These are phyloP conservation scores for Drosophila pandora DNA, from an alignment of 1,140 invertebrate genomes.

Conservation along the genomic window DNA sequence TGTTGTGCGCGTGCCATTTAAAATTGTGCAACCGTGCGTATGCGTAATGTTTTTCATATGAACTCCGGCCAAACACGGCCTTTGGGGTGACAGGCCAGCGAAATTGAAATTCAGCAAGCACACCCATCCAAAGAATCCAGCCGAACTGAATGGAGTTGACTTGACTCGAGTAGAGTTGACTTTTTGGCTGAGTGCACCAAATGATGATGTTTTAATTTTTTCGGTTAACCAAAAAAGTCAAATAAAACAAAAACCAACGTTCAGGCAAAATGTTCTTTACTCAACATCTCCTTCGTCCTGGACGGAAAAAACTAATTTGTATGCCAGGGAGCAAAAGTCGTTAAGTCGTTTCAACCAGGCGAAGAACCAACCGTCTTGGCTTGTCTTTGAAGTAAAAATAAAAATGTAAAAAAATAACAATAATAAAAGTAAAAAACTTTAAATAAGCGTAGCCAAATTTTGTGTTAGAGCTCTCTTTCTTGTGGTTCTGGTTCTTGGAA, in stretches of 20 bases:
- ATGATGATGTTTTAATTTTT: constrained; percentile 82
- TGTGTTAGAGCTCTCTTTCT: constrained; percentile 10
- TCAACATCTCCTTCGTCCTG: constrained; percentile 46
- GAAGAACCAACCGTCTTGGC: constrained; percentile 29
- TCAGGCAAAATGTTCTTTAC: constrained; percentile 58
- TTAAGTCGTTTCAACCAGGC: constrained; percentile 71
- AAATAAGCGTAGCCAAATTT: constrained; percentile 35
- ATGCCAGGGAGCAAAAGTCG: constrained; percentile 67
- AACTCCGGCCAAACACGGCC: constrained; percentile 49
- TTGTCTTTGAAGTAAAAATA: constrained; percentile 63
- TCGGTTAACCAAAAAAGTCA: constrained; percentile 69
- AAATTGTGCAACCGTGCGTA: constrained; percentile 82
- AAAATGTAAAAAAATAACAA: constrained; percentile 22
- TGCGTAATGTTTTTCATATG: constrained; percentile 82
- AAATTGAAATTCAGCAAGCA: constrained; percentile 79
- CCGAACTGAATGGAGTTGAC: constrained; percentile 30
- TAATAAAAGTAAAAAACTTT: constrained; percentile 12
- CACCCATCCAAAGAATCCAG: constrained; percentile 38
- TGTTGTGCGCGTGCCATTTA: constrained; percentile 76
- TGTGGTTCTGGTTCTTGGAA: constrained; percentile 16
- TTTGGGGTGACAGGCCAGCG: constrained; percentile 60
- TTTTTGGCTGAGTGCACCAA: constrained; percentile 76
- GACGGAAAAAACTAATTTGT: constrained; percentile 67
- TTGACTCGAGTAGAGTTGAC: constrained; percentile 60
- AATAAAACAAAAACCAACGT: constrained; percentile 51